Evolutionary conservation across 2,797 vertebrate genomes (phyloP).

Genomic region (Artibeus jamaicensis): DNA sequence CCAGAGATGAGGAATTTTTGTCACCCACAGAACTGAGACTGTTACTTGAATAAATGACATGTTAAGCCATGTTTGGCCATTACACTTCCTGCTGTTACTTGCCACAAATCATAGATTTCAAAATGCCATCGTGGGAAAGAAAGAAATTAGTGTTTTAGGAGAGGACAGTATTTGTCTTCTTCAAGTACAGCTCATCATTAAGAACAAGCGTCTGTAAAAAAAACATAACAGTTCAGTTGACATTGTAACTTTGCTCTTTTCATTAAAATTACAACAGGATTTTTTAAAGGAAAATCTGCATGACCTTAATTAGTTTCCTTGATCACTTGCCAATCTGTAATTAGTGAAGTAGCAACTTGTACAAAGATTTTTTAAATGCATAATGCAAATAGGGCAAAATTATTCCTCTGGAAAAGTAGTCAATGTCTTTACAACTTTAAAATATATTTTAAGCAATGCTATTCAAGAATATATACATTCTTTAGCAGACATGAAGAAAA

Average conservation of each 20-base stretch:
- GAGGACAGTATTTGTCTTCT: conserved; percentile 64
- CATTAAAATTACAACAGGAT: conserved; percentile 37
- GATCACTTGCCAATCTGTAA: conserved; percentile 48
- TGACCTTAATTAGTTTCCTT: conserved; percentile 17
- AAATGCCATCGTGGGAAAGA: conserved; percentile 45
- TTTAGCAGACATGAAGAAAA: background rate
- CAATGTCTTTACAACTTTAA: background rate
- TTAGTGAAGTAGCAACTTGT: conserved; percentile 49
- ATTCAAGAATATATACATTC: background rate
- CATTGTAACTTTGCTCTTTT: conserved; percentile 60
- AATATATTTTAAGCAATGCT: conserved; percentile 15
- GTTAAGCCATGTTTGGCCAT: conserved; percentile 63
- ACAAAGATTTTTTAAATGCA: conserved; percentile 37
- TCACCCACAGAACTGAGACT: conserved; percentile 39
- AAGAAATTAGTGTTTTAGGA: conserved; percentile 61
- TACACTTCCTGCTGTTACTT: conserved; percentile 60
- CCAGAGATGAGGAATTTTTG: conserved; percentile 34
- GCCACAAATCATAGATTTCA: conserved; percentile 71
- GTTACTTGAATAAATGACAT: conserved; percentile 68
- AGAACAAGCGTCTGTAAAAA: conserved; percentile 62
- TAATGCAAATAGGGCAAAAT: conserved; percentile 52
- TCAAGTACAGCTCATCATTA: conserved; percentile 55
- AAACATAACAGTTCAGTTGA: conserved; percentile 58
- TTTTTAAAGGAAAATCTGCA: conserved; percentile 42
- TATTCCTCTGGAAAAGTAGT: conserved; percentile 36